Percentiles rank a stretch among this genome's conserved stretches.
Evolutionary conservation across 2,113 vertebrate species (phyloP).

Genomic region (Numenius arquata): DNA sequence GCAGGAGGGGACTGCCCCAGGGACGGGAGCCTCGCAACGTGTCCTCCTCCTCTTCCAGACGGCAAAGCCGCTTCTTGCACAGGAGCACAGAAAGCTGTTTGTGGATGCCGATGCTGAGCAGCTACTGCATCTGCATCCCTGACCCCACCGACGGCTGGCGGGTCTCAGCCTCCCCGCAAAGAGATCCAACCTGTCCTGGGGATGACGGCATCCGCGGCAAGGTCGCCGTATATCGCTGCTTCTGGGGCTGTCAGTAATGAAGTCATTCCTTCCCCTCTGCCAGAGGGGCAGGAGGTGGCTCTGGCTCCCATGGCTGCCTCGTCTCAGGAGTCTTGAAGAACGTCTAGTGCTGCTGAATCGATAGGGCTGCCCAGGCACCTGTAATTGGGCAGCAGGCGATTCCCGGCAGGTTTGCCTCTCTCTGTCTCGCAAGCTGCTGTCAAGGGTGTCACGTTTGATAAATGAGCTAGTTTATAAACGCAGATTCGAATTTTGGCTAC

Average conservation of each 20-base stretch:
- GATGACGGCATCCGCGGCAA: accelerated
- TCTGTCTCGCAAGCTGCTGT: neutral
- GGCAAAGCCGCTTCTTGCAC: neutral
- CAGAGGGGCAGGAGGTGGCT: neutral
- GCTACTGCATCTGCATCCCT: neutral
- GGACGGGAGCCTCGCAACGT: accelerated
- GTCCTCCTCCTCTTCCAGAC: neutral
- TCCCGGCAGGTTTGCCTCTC: neutral
- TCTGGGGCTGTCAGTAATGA: neutral
- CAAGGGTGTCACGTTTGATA: neutral
- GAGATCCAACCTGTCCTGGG: neutral
- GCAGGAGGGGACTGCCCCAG: neutral
- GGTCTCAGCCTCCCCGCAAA: neutral
- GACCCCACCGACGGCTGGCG: accelerated
- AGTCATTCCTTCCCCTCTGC: neutral
- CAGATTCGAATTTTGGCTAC: neutral
- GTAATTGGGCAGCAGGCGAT: neutral
- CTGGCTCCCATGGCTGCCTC: neutral
- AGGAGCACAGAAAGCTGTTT: neutral
- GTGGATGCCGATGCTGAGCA: neutral
- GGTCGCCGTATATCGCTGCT: accelerated
- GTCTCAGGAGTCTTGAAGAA: neutral
- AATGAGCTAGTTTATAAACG: neutral
- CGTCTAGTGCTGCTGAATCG: neutral
- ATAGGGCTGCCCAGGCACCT: neutral